Percentiles rank a stretch among this genome's conserved stretches.
phyloP scores from a whole-genome alignment of 2,113 vertebrate genomes.

The Amia ocellicauda region DNA sequence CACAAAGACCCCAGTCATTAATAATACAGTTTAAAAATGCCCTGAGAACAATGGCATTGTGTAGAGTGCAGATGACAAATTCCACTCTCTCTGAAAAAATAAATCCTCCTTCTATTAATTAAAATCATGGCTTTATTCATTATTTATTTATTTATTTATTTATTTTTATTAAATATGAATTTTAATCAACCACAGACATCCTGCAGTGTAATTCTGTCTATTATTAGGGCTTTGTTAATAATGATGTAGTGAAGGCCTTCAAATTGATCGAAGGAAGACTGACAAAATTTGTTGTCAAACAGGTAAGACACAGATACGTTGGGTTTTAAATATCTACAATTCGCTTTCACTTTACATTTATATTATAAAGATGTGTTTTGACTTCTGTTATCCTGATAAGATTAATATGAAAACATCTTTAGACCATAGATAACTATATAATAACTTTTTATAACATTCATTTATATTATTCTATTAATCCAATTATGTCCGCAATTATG shows the following conservation, averaged over 20 bases:
- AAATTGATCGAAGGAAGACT: conserved; percentile 26
- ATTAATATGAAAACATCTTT: too few species aligned
- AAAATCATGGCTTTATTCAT: conserved; percentile 62
- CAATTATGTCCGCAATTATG: too few species aligned
- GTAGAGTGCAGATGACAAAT: conserved; percentile 64
- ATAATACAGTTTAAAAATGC: conserved; percentile 57
- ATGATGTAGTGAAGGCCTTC: conserved; percentile 23
- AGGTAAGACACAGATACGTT: not conserved
- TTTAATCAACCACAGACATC: conserved; percentile 46
- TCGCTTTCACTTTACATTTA: too few species aligned
- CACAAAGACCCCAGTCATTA: conserved; percentile 52
- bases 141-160: conserved; percentile 44
- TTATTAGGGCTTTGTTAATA: conserved; percentile 35
- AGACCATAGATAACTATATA: too few species aligned
- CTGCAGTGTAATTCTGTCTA: conserved; percentile 34
- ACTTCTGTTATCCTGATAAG: too few species aligned
- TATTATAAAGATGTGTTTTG: too few species aligned
- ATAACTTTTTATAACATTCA: too few species aligned
- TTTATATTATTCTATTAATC: too few species aligned
- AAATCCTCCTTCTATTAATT: conserved; percentile 65
- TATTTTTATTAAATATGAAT: conserved; percentile 41
- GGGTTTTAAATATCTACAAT: too few species aligned
- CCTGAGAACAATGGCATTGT: conserved; percentile 66
- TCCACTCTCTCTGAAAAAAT: conserved; percentile 46
- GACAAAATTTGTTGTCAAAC: conserved; percentile 30